Percentiles rank a stretch among this genome's conserved stretches.
These are phyloP conservation scores for Rhodeus uyekii DNA, from an alignment of 2,797 vertebrate genomes.

Conservation along the genomic window DNA sequence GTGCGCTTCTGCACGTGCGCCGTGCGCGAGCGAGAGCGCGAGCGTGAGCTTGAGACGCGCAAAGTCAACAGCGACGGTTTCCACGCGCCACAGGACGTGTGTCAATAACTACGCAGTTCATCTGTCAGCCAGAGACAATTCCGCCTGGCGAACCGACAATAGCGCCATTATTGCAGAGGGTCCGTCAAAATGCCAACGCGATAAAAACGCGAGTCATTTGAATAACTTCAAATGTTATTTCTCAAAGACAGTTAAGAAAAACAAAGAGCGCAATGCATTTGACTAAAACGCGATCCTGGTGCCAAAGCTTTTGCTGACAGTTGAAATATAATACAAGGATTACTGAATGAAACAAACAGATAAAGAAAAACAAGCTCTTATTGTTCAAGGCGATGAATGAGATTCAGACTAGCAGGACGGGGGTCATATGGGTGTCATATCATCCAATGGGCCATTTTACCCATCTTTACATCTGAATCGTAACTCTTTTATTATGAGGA, in stretches of 20 bases:
- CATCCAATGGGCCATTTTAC: not conserved
- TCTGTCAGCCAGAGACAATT: constrained; percentile 57
- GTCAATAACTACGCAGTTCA: constrained; percentile 64
- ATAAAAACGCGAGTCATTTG: constrained; percentile 71
- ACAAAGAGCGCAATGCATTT: constrained; percentile 63
- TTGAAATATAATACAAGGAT: constrained; percentile 29
- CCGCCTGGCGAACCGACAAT: constrained; percentile 62
- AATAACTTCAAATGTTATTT: constrained; percentile 69
- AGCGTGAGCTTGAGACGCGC: constrained; percentile 14
- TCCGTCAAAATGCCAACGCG: constrained; percentile 72
- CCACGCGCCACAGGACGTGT: constrained; percentile 40
- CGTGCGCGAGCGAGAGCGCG: constrained; percentile 14
- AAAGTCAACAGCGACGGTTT: constrained; percentile 55
- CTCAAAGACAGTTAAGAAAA: constrained; percentile 58
- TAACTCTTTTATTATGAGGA: not conserved
- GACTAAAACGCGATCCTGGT: constrained; percentile 56
- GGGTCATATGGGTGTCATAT: not conserved
- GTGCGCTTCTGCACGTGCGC: constrained; percentile 49
- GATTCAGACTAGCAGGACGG: not conserved
- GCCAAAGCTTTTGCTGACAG: constrained; percentile 7
- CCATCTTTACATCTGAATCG: not conserved
- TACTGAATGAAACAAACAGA: constrained; percentile 43
- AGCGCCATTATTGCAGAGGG: constrained; percentile 58
- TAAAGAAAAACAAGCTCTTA: constrained; percentile 34
- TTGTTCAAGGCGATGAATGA: constrained; percentile 41